These are phyloP conservation scores for Mionectes olivaceus DNA, from an alignment of 2,797 vertebrate species.

Conservation along the genomic window DNA sequence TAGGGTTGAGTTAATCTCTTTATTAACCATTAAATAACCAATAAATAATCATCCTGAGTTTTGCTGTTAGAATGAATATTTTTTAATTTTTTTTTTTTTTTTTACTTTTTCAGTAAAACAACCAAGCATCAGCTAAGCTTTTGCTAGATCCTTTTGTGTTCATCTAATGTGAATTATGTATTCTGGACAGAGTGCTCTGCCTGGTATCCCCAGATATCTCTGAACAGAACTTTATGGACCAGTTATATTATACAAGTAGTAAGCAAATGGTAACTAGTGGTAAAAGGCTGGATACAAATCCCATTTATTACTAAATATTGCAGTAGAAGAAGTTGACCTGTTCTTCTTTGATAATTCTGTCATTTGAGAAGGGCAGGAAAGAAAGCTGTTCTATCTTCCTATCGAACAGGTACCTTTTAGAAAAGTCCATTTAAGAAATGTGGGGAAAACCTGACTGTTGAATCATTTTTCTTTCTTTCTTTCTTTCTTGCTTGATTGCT, in stretches of 20 bases:
- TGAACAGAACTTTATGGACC: background rate
- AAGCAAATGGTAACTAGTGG: background rate
- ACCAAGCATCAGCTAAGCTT: background rate
- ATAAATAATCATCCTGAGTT: background rate
- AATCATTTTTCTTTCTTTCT: rapidly evolving
- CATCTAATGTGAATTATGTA: rapidly evolving
- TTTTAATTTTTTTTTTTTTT: background rate
- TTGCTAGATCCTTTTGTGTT: background rate
- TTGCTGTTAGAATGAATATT: background rate
- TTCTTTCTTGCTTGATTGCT: too few relatives aligned
- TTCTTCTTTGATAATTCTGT: background rate
- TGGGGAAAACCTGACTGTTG: background rate
- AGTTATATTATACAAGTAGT: background rate
- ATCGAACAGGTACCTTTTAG: background rate
- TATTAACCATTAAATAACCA: background rate
- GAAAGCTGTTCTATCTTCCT: background rate
- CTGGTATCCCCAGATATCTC: background rate
- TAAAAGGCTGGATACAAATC: background rate
- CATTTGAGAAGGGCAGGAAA: background rate
- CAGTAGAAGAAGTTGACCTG: background rate
- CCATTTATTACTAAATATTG: background rate
- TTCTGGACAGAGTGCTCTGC: background rate
- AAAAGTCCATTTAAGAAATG: background rate
- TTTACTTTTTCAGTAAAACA: background rate
- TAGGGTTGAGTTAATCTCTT: background rate